Evolutionary conservation across 1,140 invertebrate genomes (phyloP).

Genomic region (Drosophila sturtevanti): DNA sequence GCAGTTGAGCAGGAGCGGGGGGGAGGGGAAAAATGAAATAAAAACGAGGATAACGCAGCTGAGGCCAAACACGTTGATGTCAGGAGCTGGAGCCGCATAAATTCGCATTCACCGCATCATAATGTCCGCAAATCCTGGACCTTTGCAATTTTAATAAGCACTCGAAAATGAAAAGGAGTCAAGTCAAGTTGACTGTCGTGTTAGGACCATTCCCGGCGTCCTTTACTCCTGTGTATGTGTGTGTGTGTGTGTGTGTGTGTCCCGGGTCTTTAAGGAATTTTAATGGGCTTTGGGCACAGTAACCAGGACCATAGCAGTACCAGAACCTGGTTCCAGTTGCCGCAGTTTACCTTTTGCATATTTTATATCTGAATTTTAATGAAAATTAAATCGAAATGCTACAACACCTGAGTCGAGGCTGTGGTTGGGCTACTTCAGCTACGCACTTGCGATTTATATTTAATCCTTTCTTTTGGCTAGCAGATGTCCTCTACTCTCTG

Average conservation of each 20-base stretch:
- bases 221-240: not conserved
- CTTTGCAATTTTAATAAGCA: slow-evolving; percentile 80
- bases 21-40: slow-evolving; percentile 13
- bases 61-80: slow-evolving; percentile 35
- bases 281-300: slow-evolving; percentile 62
- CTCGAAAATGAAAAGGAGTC: slow-evolving; percentile 80
- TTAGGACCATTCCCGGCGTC: not conserved
- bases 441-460: slow-evolving; percentile 68
- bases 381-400: slow-evolving; percentile 81
- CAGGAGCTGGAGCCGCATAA: slow-evolving; percentile 52
- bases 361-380: slow-evolving; percentile 79
- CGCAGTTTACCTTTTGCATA: slow-evolving; percentile 79
- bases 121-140: slow-evolving; percentile 78
- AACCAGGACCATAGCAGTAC: not conserved
- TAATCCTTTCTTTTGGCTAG: slow-evolving; percentile 57
- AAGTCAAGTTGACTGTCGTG: slow-evolving; percentile 25
- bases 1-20: slow-evolving; percentile 7
- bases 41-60: slow-evolving; percentile 38
- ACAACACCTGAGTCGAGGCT: slow-evolving; percentile 55
- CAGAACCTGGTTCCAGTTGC: slow-evolving; percentile 20
- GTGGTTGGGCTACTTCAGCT: slow-evolving; percentile 13
- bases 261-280: slow-evolving; percentile 76
- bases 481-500: slow-evolving; percentile 20
- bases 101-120: slow-evolving; percentile 77
- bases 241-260: not conserved